Base-by-base conservation (phyloP, 2,888 invertebrate genomes). In the Ochropleura plecta region DNA sequence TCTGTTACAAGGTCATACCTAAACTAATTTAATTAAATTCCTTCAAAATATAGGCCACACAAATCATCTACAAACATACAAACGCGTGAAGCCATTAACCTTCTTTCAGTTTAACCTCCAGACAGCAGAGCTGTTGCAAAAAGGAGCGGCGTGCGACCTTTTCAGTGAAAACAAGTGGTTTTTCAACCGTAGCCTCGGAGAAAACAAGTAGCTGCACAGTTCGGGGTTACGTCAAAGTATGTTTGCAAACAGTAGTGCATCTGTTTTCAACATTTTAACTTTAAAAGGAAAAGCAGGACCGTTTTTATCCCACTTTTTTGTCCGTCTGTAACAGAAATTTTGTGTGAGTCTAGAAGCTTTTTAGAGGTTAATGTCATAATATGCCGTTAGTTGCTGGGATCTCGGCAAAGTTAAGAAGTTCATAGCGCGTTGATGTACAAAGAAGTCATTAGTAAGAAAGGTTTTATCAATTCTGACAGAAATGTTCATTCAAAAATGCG, bases 131-230 rank as follows among this genome's bases (percentile, higher is more conserved):
- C n/a, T 20, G 7, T n/a, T n/a, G n/a, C 42, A 62, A 77, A 80
- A 80, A 73, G 62, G 46, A 49, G 55, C 16, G 9, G 12, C 40
- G 49, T 51, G 59, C 8, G 18, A 71, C 12, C 48, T 59, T 79
- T 68, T 66, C 3, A 71, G 48, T 73, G 63, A 73, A 77, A 81
- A 81, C 69, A 81, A 81, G 69, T 77, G 78, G 81, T 80, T 70
- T 80, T 73, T 57, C 40, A 65, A 49, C 20, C 20, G 46, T 66
- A 57, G 51, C 76, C 80, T 65, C 62, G 69, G n/a, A 10, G 12
- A n/a, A 68, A 71, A 55, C 68, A 16, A 66, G 30, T 57, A 49
- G 59, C 59, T 66, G 55, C 20, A 59, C 18, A 46, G 65, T 51
- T 10, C 18, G 18, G 18, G 12, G 51, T 12, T 48, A 10, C 55